A percentile compares a stretch with the other conserved stretches of the same genome.
These are phyloP conservation scores for Pygoscelis adeliae DNA, from an alignment of 2,113 vertebrate genomes.

Conservation along the genomic window DNA sequence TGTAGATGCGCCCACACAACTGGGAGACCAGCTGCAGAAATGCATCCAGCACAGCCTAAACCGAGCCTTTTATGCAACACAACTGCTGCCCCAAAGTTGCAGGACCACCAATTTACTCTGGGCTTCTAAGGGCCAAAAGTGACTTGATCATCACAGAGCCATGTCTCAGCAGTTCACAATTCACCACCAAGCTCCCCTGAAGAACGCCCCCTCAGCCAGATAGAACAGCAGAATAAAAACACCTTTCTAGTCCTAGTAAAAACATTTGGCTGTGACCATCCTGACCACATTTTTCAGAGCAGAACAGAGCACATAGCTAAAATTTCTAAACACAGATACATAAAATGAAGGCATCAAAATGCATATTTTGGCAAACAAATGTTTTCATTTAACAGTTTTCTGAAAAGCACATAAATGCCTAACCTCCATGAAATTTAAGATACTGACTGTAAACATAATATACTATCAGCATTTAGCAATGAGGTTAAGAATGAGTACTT, in stretches of 20 bases:
- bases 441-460: neutral
- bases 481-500: neutral
- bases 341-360: neutral
- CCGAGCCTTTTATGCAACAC: neutral
- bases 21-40: neutral
- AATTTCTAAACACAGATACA: neutral
- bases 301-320: neutral
- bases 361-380: neutral
- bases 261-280: neutral
- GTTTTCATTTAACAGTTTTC: neutral
- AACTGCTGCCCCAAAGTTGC: neutral
- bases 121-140: neutral
- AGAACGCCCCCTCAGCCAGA: neutral
- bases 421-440: neutral
- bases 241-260: neutral
- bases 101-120: neutral
- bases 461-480: neutral
- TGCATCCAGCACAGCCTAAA: neutral
- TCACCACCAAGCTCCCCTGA: neutral
- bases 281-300: neutral
- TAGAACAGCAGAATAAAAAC: neutral
- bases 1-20: neutral
- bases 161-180: neutral
- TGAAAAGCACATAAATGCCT: neutral
- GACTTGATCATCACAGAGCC: neutral